Base-by-base conservation (phyloP, 1,140 invertebrate genomes). In the Coptotermes formosanus region DNA sequence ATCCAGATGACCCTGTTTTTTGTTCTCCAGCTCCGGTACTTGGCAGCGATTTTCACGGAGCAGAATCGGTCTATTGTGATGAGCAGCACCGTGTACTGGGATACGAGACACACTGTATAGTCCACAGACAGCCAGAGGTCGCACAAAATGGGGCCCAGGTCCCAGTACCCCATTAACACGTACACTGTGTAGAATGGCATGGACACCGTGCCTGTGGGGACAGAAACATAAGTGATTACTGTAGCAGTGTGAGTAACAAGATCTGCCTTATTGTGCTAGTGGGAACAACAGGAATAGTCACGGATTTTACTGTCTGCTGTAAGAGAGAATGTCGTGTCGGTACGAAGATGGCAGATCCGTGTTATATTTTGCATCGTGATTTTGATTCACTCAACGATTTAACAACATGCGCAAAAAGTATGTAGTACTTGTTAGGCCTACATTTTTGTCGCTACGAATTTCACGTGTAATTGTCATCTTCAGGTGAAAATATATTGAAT, bases 61-160 rank as follows among this genome's bases (percentile, higher is more conserved):
- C 98, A 99, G 92, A 98, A 99, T 87, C 99, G 94, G 91, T 99
- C 99, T 84, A 99, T 97, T 23, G 99, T 99, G 88, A 99, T 99
- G 83, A 99, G 93, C 45, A 99, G 94, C 4, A 99, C 99, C 0
- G 99, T 99, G 91, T 99, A 99, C 91, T 99, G 99, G 4, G 98
- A 99, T 9, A 99, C 98, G 38, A 99, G 93, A 90, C 99, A 99
- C 2, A 99, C 98, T 11, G 98, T 99, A 91, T 99, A 99, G 92
- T 99, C 99, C 32, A 99, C 97, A 0, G 98, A 99, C 1, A 99
- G 93, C 99, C 99, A 99, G 55, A 99, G 92, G 91, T 99, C 99
- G 91, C 99, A 99, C 0, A 99, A 92, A 86, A 99, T 94, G 21
- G 97, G 96, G 30, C 99, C 98, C 83, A 99, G 93, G 89, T 99